Evolutionary conservation across 2,888 invertebrate species (phyloP).

Genomic region (Drosophila macrospina): DNA sequence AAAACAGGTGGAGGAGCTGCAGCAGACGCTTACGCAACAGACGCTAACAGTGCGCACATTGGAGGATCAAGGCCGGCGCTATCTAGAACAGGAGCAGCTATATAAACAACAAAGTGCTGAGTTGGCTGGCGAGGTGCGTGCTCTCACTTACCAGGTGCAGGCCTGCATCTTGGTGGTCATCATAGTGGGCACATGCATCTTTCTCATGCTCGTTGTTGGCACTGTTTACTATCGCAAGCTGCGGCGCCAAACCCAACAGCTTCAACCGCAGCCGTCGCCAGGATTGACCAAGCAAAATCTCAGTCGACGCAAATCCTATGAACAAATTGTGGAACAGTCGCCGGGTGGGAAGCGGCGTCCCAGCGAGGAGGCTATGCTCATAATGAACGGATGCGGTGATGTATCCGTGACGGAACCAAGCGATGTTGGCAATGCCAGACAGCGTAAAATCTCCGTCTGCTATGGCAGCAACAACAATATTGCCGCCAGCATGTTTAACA

Average conservation of each 20-base stretch:
- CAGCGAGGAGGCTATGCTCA: constrained; percentile 90
- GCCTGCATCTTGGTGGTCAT: constrained; percentile 84
- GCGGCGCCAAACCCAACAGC: constrained; percentile 74
- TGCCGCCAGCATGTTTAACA: constrained; percentile 49
- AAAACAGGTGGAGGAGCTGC: constrained; percentile 98
- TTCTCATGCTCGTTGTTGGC: constrained; percentile 81
- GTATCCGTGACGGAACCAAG: not conserved
- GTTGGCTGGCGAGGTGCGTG: constrained; percentile 88
- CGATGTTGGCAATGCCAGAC: constrained; percentile 49
- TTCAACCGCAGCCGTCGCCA: constrained; percentile 42
- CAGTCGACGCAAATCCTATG: constrained; percentile 88
- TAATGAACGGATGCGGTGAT: constrained; percentile 86
- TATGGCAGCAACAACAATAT: constrained; percentile 81
- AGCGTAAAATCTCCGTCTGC: constrained; percentile 83
- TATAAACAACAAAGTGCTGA: constrained; percentile 91
- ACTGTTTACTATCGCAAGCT: constrained; percentile 83
- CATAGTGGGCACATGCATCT: constrained; percentile 82
- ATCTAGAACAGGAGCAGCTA: constrained; percentile 91
- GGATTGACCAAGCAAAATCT: constrained; percentile 57
- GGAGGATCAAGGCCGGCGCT: constrained; percentile 89
- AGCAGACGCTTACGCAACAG: constrained; percentile 92
- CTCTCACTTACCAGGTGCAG: constrained; percentile 88
- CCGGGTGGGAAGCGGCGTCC: constrained; percentile 87
- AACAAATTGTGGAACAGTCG: constrained; percentile 86
- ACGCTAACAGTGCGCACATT: constrained; percentile 91